Percentiles rank a stretch among this genome's conserved stretches.
Evolutionary conservation across 2,113 vertebrate genomes (phyloP).

Genomic region (Corythornis cristatus): DNA sequence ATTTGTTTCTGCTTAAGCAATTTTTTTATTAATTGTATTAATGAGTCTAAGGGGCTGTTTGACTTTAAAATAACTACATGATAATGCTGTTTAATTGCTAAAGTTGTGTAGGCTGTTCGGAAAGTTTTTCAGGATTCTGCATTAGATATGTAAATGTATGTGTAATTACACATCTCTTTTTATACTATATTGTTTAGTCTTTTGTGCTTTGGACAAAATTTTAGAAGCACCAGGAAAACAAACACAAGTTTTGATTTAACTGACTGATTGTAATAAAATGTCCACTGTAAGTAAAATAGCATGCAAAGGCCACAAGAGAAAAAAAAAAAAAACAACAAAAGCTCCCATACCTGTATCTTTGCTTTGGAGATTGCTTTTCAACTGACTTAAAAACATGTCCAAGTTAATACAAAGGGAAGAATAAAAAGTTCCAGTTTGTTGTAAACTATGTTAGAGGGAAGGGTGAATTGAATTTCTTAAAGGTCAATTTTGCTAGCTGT

Average conservation of each 20-base stretch:
- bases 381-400: conserved; percentile 89
- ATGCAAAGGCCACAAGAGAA: background rate
- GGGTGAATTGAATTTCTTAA: conserved; percentile 88
- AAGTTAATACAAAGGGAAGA: conserved; percentile 93
- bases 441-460: conserved; percentile 97
- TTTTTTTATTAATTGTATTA: background rate
- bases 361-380: conserved; percentile 89
- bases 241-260: background rate
- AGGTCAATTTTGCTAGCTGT: conserved; percentile 92
- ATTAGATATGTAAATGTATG: background rate
- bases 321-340: background rate
- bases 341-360: conserved; percentile 88
- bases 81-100: background rate
- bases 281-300: background rate
- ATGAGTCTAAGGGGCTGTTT: background rate
- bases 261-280: background rate
- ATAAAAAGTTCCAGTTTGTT: conserved; percentile 95
- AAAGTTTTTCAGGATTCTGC: background rate
- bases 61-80: background rate
- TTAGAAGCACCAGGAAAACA: background rate
- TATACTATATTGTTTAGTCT: background rate
- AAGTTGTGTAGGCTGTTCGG: background rate
- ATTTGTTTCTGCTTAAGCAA: background rate
- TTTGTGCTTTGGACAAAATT: background rate
- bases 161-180: background rate